Conservation (phyloP, 35 echinoderm and acorn worm genomes). For the Apostichopus parvimensis region DNA sequence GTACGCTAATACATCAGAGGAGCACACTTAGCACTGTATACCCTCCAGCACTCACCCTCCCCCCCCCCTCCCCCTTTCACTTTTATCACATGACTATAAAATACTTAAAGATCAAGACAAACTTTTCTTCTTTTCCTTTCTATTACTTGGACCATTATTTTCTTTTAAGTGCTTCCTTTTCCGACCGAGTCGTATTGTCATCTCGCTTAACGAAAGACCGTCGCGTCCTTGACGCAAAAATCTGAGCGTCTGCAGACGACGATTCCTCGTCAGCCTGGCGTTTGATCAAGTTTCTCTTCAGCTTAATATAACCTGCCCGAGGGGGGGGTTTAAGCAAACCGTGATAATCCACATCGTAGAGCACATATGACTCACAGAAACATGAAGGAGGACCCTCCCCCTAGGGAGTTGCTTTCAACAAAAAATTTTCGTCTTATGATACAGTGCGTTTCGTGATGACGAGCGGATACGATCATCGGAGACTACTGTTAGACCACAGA, state of each 20-base stretch:
- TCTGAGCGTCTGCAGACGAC: background rate
- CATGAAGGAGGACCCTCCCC: slow-evolving; percentile 32
- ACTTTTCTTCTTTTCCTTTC: too few relatives aligned
- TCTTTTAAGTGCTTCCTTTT: background rate
- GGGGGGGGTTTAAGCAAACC: slow-evolving; percentile 35
- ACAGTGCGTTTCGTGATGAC: background rate
- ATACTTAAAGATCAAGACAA: too few relatives aligned
- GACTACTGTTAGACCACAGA: background rate
- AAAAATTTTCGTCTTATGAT: background rate
- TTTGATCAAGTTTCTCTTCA: slow-evolving; percentile 39
- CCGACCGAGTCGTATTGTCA: background rate
- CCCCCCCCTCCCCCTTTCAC: too few relatives aligned
- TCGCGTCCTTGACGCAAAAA: background rate
- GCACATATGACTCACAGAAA: slow-evolving; percentile 20
- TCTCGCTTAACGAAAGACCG: background rate
- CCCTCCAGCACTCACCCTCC: too few relatives aligned
- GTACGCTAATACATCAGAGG: too few relatives aligned
- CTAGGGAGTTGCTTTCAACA: background rate
- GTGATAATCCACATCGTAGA: slow-evolving; percentile 13
- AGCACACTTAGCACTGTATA: too few relatives aligned
- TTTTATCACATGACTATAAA: too few relatives aligned
- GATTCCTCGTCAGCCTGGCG: background rate
- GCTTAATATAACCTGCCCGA: background rate
- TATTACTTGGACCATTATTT: background rate
- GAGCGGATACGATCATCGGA: background rate